A percentile compares a stretch with the other conserved stretches of the same genome.
phyloP scores from a whole-genome alignment of 2,113 vertebrate genomes.

The Leptodactylus fuscus region DNA sequence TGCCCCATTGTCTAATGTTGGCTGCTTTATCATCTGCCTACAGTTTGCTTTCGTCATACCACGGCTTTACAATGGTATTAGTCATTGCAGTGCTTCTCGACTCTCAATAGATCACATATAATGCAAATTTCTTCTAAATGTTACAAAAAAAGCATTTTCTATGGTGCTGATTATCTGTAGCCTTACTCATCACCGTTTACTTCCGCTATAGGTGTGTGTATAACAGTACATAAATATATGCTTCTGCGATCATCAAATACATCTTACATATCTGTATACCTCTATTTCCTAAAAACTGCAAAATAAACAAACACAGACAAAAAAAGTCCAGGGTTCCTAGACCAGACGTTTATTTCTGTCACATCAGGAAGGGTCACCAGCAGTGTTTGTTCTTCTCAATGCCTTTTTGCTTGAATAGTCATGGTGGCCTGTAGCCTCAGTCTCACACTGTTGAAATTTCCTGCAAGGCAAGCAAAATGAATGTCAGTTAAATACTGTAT shows the following conservation, averaged over 20 bases:
- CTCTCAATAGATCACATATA: background rate
- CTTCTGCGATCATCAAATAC: background rate
- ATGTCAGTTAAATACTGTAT: background rate
- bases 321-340: background rate
- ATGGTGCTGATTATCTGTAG: background rate
- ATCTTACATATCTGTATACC: no score
- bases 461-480: constrained; percentile 46
- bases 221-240: background rate
- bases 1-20: background rate
- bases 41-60: background rate
- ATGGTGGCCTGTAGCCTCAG: background rate
- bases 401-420: constrained; percentile 8
- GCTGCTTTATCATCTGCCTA: background rate
- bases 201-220: background rate
- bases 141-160: no score
- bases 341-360: background rate
- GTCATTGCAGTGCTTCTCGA: background rate
- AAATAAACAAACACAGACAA: background rate
- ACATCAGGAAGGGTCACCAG: background rate
- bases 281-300: background rate
- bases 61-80: background rate
- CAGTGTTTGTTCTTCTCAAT: background rate
- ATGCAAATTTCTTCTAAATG: background rate
- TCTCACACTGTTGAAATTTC: constrained; percentile 10
- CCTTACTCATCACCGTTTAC: background rate